A percentile compares a stretch with the other conserved stretches of the same genome.
phyloP scores from a whole-genome alignment of 2,113 vertebrate species.

The Pteropus alecto region DNA sequence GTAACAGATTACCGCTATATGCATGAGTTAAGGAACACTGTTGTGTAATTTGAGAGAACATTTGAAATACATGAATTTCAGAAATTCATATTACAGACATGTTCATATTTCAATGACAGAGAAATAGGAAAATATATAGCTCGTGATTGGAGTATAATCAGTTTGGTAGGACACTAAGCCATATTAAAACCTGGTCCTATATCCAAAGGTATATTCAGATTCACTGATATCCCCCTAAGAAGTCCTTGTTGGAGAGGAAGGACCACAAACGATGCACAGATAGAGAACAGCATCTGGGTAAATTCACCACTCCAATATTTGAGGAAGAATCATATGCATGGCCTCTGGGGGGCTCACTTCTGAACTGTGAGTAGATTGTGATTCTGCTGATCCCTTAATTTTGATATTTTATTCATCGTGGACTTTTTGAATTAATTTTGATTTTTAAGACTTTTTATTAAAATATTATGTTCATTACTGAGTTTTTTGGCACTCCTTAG shows the following conservation, averaged over 20 bases:
- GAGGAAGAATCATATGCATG: neutral
- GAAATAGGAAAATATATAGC: constrained; percentile 14
- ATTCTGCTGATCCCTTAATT: neutral
- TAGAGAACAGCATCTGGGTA: neutral
- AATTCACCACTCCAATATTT: neutral
- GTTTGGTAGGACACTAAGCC: neutral
- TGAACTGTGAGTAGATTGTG: neutral
- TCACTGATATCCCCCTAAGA: neutral
- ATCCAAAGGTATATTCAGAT: neutral
- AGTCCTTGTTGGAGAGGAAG: neutral
- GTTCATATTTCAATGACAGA: constrained; percentile 38
- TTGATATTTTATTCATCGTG: neutral
- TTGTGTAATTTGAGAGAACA: constrained; percentile 40
- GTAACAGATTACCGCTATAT: constrained; percentile 64
- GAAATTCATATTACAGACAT: constrained; percentile 19
- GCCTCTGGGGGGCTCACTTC: neutral
- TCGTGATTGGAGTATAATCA: neutral
- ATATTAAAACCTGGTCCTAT: neutral
- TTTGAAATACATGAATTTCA: constrained; percentile 55
- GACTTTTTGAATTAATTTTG: neutral
- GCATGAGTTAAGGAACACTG: constrained; percentile 35
- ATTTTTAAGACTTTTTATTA: neutral
- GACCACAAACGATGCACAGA: neutral
- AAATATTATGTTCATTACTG: neutral
- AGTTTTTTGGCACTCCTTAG: neutral